Base-by-base conservation (phyloP, 1,140 invertebrate genomes). In the Cyclargus thomasi region DNA sequence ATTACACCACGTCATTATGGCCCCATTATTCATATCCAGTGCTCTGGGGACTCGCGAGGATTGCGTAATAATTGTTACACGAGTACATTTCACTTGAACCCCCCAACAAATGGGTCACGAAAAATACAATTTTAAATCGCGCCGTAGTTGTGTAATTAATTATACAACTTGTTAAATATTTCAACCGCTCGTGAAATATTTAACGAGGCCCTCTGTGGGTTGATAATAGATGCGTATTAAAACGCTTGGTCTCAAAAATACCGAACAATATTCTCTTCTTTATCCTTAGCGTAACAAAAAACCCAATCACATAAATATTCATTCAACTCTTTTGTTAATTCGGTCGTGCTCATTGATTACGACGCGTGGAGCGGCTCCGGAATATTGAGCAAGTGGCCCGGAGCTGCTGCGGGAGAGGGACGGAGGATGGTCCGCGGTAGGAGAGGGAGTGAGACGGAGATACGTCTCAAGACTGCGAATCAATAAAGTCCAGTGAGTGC, bases 401-500 rank as follows among this genome's bases (percentile, higher is more conserved):
- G 65, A 66, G 17, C 57, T 55, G 77, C 74, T 64, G 74, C 69
- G 67, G 53, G 68, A 64, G 36, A 67, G 73, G 69, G 85, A 71
- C 81, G 62, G 81, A 87, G 76, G 65, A 47, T 65, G 16, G 77
- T 73, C 68, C 64, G 35, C 67, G 73, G 69, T 84, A 69, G 82
- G 62, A 81, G 85, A 69, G 82, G 62, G 81, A 87, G 76, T 64
- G 80, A 72, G 85, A 87, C 67, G 64, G 78, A 68, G 23, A 76
- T 74, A 64, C 81, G 78, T 85, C 87, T 90, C 85, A 90, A 90
- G 87, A 88, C 86, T 85, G 73, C 81, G 87, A 90, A 90, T 90
- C 87, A 87, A 90, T 90, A 90, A 86, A 88, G 85, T 87, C 84
- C 84, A 90, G 83, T 89, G 78, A 82, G 81, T 88, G 87, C 87